A percentile compares a stretch with the other conserved stretches of the same genome.
phyloP scores from a whole-genome alignment of 2,113 vertebrate genomes.

The Heliornis fulica region DNA sequence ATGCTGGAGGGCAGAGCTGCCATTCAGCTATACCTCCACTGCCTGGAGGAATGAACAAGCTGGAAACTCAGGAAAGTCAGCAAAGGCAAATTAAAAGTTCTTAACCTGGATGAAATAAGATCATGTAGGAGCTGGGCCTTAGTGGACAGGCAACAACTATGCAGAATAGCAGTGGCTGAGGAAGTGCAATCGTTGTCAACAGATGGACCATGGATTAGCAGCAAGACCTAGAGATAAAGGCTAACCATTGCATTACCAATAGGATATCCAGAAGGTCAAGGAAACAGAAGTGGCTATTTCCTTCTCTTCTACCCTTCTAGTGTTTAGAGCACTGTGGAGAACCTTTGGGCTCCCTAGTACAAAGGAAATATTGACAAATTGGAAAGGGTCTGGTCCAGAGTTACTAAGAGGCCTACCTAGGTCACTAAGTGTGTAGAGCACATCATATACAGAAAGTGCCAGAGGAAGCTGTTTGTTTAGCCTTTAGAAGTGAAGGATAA shows the following conservation, averaged over 20 bases:
- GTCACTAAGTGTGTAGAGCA: background rate
- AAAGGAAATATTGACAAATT: background rate
- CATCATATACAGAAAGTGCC: background rate
- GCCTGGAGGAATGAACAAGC: background rate
- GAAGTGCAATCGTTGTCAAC: background rate
- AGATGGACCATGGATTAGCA: background rate
- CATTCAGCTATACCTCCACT: fast-evolving
- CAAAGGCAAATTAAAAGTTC: background rate
- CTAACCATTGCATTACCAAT: background rate
- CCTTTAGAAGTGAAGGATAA: background rate
- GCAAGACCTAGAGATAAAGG: background rate
- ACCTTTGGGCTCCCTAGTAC: background rate
- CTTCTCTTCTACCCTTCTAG: background rate
- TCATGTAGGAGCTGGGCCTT: background rate
- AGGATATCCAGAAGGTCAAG: background rate
- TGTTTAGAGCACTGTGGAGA: background rate
- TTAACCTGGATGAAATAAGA: background rate
- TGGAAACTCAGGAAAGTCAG: background rate
- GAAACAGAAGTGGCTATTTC: background rate
- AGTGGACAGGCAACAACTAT: background rate
- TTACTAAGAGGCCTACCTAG: background rate
- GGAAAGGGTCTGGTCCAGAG: background rate
- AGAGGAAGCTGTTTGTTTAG: background rate
- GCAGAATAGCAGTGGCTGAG: background rate
- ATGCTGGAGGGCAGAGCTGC: background rate